Evolutionary conservation across 2,113 vertebrate species (phyloP).

Genomic region (Gadus macrocephalus): DNA sequence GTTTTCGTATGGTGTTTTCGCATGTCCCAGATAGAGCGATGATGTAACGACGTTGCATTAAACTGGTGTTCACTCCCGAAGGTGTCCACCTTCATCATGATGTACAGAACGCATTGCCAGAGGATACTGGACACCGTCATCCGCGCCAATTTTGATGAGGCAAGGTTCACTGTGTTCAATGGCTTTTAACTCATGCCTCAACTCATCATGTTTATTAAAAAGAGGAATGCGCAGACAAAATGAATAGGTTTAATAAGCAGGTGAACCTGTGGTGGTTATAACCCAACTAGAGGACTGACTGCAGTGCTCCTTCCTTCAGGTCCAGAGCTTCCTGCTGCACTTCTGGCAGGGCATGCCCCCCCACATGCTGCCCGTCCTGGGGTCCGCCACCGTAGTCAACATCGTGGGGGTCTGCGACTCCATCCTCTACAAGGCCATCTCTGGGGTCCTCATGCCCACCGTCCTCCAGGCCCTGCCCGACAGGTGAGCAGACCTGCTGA

Average conservation of each 20-base stretch:
- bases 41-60: conserved; percentile 29
- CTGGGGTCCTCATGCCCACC: conserved; percentile 97
- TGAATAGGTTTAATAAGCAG: too few species aligned
- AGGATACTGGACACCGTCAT: conserved; percentile 99
- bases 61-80: conserved; percentile 51
- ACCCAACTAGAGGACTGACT: too few species aligned
- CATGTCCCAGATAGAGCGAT: conserved; percentile 8
- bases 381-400: conserved; percentile 93
- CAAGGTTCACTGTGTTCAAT: conserved; percentile 49
- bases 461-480: conserved; percentile 96
- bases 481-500: conserved; percentile 65
- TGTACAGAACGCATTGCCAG: conserved; percentile 99
- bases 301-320: conserved; percentile 65
- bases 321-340: conserved; percentile 99
- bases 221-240: background rate
- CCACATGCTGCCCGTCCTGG: conserved; percentile 95
- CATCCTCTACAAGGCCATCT: conserved; percentile 99
- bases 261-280: too few species aligned
- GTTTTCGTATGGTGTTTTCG: conserved; percentile 41
- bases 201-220: background rate
- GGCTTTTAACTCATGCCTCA: background rate
- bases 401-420: conserved; percentile 98
- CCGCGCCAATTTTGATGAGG: conserved; percentile 99
- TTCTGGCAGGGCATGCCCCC: conserved; percentile 99
- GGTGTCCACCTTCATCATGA: conserved; percentile 99